Evolutionary conservation across 2,113 vertebrate genomes (phyloP).

Genomic region (Brachypodius melanocephalos): DNA sequence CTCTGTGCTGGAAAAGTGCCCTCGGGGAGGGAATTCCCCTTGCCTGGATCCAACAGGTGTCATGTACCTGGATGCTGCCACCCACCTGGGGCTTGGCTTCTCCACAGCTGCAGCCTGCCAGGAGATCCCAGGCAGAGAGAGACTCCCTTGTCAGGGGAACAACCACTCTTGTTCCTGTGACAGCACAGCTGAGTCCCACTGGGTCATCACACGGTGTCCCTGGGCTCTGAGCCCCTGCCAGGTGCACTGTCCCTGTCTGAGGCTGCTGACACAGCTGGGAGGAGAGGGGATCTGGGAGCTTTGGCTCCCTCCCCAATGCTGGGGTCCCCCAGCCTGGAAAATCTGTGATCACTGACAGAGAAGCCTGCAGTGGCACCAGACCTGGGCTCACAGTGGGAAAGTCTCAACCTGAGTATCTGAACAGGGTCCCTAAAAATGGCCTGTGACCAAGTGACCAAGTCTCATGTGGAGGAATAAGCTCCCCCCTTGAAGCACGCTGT

Average conservation of each 20-base stretch:
- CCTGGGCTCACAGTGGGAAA: neutral
- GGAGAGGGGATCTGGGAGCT: neutral
- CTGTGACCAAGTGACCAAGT: neutral
- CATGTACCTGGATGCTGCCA: neutral
- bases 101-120: neutral
- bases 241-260: neutral
- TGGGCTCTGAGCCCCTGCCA: neutral
- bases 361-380: neutral
- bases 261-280: neutral
- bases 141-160: neutral
- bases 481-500: neutral
- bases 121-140: neutral
- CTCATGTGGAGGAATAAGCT: neutral
- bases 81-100: neutral
- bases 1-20: neutral
- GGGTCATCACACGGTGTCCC: neutral
- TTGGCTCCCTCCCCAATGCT: neutral
- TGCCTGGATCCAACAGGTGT: neutral
- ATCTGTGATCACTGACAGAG: neutral
- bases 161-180: neutral
- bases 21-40: neutral
- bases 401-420: neutral
- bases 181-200: neutral
- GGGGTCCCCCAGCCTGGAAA: neutral
- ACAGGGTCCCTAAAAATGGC: neutral